Percentiles rank a stretch among this genome's conserved stretches.
These are phyloP conservation scores for Anolis carolinensis DNA, from an alignment of 2,113 vertebrate species.

Conservation along the genomic window DNA sequence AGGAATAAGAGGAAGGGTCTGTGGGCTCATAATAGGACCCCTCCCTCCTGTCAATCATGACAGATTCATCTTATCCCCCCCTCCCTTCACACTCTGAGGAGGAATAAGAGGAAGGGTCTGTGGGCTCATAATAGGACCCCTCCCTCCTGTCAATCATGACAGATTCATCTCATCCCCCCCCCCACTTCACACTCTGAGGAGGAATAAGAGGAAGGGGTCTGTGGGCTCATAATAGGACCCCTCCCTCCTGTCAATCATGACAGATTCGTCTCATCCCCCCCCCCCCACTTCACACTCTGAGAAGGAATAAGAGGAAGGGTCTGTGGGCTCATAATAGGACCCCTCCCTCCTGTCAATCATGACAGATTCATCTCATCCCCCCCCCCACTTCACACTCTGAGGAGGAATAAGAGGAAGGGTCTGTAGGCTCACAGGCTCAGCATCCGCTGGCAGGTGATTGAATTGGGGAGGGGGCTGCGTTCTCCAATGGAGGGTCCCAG, in stretches of 20 bases:
- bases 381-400: neutral
- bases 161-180: neutral
- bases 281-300: neutral
- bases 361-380: neutral
- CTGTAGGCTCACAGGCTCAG: conserved; percentile 35
- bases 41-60: neutral
- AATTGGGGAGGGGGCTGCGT: neutral
- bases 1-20: neutral
- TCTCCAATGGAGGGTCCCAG: too few relatives aligned
- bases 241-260: neutral
- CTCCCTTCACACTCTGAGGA: neutral
- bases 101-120: too few relatives aligned
- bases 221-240: neutral
- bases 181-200: neutral
- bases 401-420: neutral
- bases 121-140: neutral
- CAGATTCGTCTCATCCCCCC: neutral
- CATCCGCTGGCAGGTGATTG: conserved; percentile 59
- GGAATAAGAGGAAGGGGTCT: too few relatives aligned
- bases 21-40: neutral
- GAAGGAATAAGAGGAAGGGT: neutral
- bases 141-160: neutral
- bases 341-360: conserved; percentile 11
- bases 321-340: too few relatives aligned
- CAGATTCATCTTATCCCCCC: neutral